Evolutionary conservation across 2,888 invertebrate species (phyloP).

Genomic region (Phania funesta): DNA sequence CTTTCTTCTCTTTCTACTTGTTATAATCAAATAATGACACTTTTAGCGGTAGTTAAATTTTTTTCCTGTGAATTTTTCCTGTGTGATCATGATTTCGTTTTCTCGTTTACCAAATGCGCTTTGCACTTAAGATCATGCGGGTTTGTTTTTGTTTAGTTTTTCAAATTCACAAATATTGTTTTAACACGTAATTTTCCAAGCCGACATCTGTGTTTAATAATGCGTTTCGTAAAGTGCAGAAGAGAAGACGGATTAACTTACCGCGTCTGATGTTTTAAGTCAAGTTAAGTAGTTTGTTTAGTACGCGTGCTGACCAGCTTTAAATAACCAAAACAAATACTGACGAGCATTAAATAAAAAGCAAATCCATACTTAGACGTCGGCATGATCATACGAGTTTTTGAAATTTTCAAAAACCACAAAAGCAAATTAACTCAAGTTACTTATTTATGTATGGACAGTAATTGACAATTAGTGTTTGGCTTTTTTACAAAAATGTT

Average conservation of each 20-base stretch:
- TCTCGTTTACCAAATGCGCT: constrained; percentile 46
- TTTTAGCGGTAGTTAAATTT: constrained; percentile 4
- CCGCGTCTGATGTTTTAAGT: constrained; percentile 58
- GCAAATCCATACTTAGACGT: neutral
- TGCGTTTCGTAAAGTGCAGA: constrained; percentile 24
- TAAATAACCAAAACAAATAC: constrained; percentile 52
- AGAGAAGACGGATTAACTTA: constrained; percentile 36
- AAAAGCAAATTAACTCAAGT: constrained; percentile 66
- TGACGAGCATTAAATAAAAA: constrained; percentile 7
- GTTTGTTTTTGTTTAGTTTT: constrained; percentile 27
- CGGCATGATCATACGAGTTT: constrained; percentile 62
- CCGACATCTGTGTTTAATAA: constrained; percentile 55
- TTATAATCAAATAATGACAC: constrained; percentile 39
- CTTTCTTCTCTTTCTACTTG: no score
- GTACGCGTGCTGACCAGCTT: constrained; percentile 65
- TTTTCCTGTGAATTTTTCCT: neutral
- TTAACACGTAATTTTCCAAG: constrained; percentile 61
- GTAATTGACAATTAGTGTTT: constrained; percentile 67
- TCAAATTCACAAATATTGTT: constrained; percentile 56
- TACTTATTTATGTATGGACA: constrained; percentile 57
- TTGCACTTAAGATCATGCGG: constrained; percentile 37
- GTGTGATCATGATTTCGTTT: neutral
- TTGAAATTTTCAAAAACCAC: constrained; percentile 61
- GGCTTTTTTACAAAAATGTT: constrained; percentile 29
- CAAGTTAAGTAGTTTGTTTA: constrained; percentile 66